These are phyloP conservation scores for Meiosimyza platycephala DNA, from an alignment of 2,888 invertebrate species.

Conservation along the genomic window DNA sequence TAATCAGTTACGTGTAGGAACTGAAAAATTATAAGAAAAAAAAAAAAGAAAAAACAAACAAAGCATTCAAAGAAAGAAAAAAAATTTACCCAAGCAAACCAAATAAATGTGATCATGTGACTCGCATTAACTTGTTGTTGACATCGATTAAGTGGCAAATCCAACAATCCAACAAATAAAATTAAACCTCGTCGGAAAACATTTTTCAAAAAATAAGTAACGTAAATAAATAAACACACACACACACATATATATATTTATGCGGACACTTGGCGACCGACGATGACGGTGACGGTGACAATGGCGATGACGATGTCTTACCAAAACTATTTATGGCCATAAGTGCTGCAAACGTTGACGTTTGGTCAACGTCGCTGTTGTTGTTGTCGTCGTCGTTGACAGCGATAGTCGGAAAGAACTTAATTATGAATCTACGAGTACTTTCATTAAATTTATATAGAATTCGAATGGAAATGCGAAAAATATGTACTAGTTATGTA, in stretches of 20 bases:
- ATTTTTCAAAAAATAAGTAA: conserved; percentile 22
- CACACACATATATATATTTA: neutral
- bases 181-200: conserved; percentile 14
- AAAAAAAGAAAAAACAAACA: no score
- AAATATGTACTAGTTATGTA: no score
- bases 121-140: conserved; percentile 23
- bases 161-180: conserved; percentile 21
- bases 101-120: conserved; percentile 19
- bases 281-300: neutral
- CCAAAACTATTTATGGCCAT: no score
- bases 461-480: no score
- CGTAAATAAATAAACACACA: conserved; percentile 5
- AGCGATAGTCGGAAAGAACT: conserved; percentile 21
- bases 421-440: neutral
- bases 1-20: conserved; percentile 6
- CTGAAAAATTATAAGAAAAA: no score
- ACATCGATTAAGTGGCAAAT: conserved; percentile 23
- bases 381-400: neutral
- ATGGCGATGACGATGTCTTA: neutral
- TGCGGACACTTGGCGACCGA: conserved; percentile 2
- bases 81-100: no score
- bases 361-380: neutral
- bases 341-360: no score
- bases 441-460: no score
- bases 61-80: no score